These are phyloP conservation scores for Hermaeophaga mercurialis DNA, from an alignment of 2,888 invertebrate species.

Conservation along the genomic window DNA sequence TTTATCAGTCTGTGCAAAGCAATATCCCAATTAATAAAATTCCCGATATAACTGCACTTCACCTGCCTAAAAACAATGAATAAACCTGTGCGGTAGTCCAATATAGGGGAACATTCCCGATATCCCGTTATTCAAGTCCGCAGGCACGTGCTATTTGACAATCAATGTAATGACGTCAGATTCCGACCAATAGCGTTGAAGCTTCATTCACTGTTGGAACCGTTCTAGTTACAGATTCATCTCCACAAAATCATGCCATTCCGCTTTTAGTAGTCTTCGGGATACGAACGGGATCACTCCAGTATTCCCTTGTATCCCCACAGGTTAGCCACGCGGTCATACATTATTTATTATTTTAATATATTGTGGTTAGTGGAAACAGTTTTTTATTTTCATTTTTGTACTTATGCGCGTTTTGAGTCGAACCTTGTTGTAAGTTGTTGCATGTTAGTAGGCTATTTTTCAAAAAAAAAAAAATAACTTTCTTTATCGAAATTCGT, in stretches of 20 bases:
- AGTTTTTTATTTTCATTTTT: background rate
- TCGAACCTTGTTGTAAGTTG: background rate
- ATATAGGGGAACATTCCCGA: constrained; percentile 20
- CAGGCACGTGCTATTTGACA: constrained; percentile 64
- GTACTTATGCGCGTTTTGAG: background rate
- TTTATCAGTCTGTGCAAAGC: too few species aligned
- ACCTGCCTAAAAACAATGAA: constrained; percentile 16
- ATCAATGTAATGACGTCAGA: constrained; percentile 79
- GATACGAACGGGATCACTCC: constrained; percentile 2
- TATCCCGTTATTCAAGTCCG: constrained; percentile 15
- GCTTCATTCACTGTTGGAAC: constrained; percentile 69
- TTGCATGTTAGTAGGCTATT: too few species aligned
- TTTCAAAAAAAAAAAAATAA: too few species aligned
- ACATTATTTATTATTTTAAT: constrained; percentile 2
- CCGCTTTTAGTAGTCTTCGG: constrained; percentile 26
- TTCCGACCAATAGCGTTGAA: constrained; percentile 64
- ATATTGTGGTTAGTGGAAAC: background rate
- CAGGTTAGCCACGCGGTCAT: background rate
- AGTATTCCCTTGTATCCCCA: background rate
- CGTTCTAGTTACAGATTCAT: constrained; percentile 54
- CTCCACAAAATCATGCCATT: constrained; percentile 34
- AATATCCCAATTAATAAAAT: too few species aligned
- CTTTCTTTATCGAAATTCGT: too few species aligned
- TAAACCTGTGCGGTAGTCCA: constrained; percentile 24
- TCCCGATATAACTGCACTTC: background rate